phyloP scores from a whole-genome alignment of 2,888 invertebrate genomes.

The Plebejus melissa region DNA sequence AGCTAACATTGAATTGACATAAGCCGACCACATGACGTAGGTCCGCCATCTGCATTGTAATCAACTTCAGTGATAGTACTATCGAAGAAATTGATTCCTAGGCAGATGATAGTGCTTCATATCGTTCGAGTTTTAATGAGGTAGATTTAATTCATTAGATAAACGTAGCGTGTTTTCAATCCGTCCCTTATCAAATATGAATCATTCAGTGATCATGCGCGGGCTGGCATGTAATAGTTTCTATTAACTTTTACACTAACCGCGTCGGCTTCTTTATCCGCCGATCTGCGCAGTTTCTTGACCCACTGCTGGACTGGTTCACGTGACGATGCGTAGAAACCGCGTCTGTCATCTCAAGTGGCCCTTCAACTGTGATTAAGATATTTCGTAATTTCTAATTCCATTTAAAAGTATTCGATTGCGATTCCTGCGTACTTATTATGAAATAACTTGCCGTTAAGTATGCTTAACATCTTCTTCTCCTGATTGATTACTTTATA shows the following conservation, averaged over 20 bases:
- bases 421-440: background rate
- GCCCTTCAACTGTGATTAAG: slow-evolving; percentile 20
- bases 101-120: background rate
- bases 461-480: background rate
- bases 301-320: slow-evolving; percentile 62
- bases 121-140: background rate
- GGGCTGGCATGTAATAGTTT: slow-evolving; percentile 59
- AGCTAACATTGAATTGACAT: too few relatives aligned
- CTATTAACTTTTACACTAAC: slow-evolving; percentile 64
- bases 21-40: too few relatives aligned
- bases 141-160: slow-evolving; percentile 8
- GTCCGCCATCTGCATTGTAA: too few relatives aligned
- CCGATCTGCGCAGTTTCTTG: slow-evolving; percentile 67
- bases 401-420: slow-evolving; percentile 21
- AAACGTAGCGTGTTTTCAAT: slow-evolving; percentile 36
- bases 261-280: slow-evolving; percentile 64
- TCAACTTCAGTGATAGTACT: too few relatives aligned
- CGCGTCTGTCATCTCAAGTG: slow-evolving; percentile 26
- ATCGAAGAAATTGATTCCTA: too few relatives aligned
- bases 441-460: background rate
- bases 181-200: slow-evolving; percentile 45
- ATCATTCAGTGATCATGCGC: slow-evolving; percentile 51
- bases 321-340: slow-evolving; percentile 49
- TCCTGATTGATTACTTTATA: background rate
- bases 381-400: slow-evolving; percentile 34